Base-by-base conservation (phyloP, 1,140 invertebrate species). In the Myzus persicae region DNA sequence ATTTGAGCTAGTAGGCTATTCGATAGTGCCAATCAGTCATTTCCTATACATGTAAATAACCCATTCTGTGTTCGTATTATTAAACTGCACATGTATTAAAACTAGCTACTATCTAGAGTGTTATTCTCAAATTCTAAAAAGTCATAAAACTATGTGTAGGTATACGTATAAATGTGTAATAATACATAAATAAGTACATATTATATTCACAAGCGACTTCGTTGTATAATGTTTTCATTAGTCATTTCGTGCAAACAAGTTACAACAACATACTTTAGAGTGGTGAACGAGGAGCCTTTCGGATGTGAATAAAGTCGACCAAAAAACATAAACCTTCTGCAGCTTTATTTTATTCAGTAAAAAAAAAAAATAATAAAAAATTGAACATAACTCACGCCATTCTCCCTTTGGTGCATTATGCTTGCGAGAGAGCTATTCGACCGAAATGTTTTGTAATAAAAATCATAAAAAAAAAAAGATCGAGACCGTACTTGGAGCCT, bases 381-480 rank as follows among this genome's bases (percentile, higher is more conserved):
- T 31, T 76, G 31, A 46, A 51, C 36, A 92, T 92, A 92, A 84
- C 91, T 84, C 76, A 84, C 1, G n/a, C 24, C 42, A 26, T 51
- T 81, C 76, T 92, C 91, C 44, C 91, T 82, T 46, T 40, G 18
- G 40, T 84, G 31, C 6, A 11, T 51, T 40, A 31, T 20, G 31
- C 40, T 91, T 42, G 22, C 31, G 36, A 31, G 14, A 85, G 44
- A n/a, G 22, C 44, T 51, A 31, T 82, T 54, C 76, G 24, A 48
- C 46, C 46, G 24, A 51, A 82, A 92, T 36, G 31, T 82, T 92
- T 46, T 51, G 76, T 92, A 51, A 82, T 82, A 92, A 92, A 92
- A 82, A 92, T 82, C 54, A 48, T 36, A 51, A 76, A 84, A 59
- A 51, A n/a, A 90, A 90, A 90, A 59, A 90, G 51, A 90, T 90